phyloP scores from a whole-genome alignment of 2,113 vertebrate species.

The Ailuropoda melanoleuca region DNA sequence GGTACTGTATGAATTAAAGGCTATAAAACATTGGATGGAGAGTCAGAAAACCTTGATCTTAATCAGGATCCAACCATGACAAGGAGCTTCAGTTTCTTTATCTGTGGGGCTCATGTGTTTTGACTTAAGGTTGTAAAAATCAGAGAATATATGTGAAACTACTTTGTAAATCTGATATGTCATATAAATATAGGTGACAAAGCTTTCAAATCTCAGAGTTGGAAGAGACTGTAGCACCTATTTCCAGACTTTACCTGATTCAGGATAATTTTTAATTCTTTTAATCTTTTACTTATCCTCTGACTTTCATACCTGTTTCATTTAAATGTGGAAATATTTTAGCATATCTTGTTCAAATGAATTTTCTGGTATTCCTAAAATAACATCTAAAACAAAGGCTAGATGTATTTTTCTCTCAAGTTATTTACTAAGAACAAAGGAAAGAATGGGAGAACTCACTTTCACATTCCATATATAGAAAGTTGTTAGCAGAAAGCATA shows the following conservation, averaged over 20 bases:
- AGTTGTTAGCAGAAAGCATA: background rate
- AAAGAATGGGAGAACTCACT: background rate
- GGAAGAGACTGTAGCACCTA: background rate
- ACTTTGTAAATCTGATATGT: background rate
- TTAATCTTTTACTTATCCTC: background rate
- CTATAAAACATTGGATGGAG: background rate
- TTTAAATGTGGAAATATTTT: background rate
- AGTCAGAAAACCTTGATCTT: background rate
- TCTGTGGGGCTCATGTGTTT: background rate
- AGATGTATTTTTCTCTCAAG: background rate
- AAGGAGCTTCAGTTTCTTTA: background rate
- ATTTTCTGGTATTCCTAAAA: conserved; percentile 27
- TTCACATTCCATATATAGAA: background rate
- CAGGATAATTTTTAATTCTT: background rate
- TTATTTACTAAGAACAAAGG: background rate
- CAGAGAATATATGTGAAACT: background rate
- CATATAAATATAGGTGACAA: background rate
- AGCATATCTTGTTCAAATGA: background rate
- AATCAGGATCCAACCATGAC: conserved; percentile 28
- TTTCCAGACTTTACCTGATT: background rate
- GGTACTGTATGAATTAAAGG: background rate
- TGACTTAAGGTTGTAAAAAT: conserved; percentile 21
- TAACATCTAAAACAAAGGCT: background rate
- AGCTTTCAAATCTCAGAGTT: background rate
- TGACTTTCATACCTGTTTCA: background rate